phyloP scores from a whole-genome alignment of 2,888 invertebrate species.

The Caenorhabditis japonica region DNA sequence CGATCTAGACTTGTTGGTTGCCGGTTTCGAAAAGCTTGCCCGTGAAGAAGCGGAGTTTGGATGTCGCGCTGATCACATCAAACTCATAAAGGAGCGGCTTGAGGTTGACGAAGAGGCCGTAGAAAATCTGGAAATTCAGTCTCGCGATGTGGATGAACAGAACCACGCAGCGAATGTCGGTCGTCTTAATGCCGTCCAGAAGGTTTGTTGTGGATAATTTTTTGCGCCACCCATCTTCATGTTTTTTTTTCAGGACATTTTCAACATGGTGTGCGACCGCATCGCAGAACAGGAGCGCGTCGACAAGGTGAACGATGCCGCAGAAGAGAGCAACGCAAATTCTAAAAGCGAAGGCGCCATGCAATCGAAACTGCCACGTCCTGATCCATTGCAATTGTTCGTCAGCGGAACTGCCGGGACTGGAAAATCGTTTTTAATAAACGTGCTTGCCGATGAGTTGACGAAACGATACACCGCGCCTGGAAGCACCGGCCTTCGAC shows the following conservation, averaged over 20 bases:
- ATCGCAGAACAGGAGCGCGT: slow-evolving; percentile 15
- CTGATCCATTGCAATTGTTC: slow-evolving; percentile 14
- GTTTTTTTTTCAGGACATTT: slow-evolving; percentile 11
- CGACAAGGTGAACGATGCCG: neutral
- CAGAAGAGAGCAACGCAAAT: neutral
- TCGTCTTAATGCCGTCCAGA: slow-evolving; percentile 25
- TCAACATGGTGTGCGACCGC: slow-evolving; percentile 1
- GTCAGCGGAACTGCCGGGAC: slow-evolving; percentile 49
- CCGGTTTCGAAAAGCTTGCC: neutral
- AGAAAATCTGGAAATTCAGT: slow-evolving; percentile 2
- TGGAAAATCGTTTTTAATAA: slow-evolving; percentile 53
- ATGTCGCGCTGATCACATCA: neutral
- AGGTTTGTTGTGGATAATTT: neutral
- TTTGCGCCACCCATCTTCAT: neutral
- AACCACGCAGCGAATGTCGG: neutral
- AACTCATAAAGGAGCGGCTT: neutral
- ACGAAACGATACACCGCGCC: slow-evolving; percentile 7
- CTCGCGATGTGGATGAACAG: slow-evolving; percentile 18
- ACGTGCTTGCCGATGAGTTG: slow-evolving; percentile 38
- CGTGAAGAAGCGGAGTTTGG: neutral
- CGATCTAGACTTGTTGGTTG: neutral
- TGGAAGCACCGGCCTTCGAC: neutral
- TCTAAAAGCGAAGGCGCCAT: neutral
- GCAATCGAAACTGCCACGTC: neutral
- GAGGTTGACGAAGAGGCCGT: slow-evolving; percentile 6